These are phyloP conservation scores for Proctacanthus coquilletti DNA, from an alignment of 1,140 invertebrate genomes.

Conservation along the genomic window DNA sequence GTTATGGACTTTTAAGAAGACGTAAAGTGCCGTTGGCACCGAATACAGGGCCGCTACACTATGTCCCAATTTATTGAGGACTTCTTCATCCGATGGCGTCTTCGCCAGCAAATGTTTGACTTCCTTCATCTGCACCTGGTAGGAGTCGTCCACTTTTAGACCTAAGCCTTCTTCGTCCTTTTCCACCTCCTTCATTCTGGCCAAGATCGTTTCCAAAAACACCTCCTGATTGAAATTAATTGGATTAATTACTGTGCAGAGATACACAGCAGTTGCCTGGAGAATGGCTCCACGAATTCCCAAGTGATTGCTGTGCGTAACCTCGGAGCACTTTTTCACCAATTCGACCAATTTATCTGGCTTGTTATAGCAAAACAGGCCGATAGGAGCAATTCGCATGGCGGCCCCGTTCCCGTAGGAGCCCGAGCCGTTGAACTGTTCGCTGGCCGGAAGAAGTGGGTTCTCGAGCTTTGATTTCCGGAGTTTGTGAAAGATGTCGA, in stretches of 20 bases:
- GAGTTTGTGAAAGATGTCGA: slow-evolving; percentile 47
- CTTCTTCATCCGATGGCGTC: slow-evolving; percentile 31
- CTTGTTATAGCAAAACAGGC: slow-evolving; percentile 41
- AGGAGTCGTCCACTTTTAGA: slow-evolving; percentile 24
- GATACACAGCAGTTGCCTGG: slow-evolving; percentile 39
- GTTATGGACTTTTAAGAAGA: slow-evolving; percentile 45
- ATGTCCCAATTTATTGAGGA: slow-evolving; percentile 43
- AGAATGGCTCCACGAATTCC: slow-evolving; percentile 54
- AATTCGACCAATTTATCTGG: slow-evolving; percentile 35
- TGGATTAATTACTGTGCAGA: slow-evolving; percentile 34
- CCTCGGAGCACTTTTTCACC: slow-evolving; percentile 33
- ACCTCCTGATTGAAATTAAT: slow-evolving; percentile 30
- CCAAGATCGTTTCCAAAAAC: slow-evolving; percentile 40
- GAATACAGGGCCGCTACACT: slow-evolving; percentile 48
- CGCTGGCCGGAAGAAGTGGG: slow-evolving; percentile 43
- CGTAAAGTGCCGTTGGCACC: slow-evolving; percentile 62
- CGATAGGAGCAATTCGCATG: slow-evolving; percentile 58
- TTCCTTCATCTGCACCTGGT: slow-evolving; percentile 33
- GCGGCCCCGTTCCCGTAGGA: slow-evolving; percentile 66
- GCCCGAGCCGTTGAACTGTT: slow-evolving; percentile 54
- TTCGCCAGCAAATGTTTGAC: slow-evolving; percentile 33
- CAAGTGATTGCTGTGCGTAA: slow-evolving; percentile 53
- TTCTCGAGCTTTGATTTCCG: slow-evolving; percentile 40
- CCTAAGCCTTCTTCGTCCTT: slow-evolving; percentile 27
- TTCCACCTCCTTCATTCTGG: slow-evolving; percentile 45